phyloP scores from a whole-genome alignment of 2,113 vertebrate species.

The Tragelaphus imberbis region DNA sequence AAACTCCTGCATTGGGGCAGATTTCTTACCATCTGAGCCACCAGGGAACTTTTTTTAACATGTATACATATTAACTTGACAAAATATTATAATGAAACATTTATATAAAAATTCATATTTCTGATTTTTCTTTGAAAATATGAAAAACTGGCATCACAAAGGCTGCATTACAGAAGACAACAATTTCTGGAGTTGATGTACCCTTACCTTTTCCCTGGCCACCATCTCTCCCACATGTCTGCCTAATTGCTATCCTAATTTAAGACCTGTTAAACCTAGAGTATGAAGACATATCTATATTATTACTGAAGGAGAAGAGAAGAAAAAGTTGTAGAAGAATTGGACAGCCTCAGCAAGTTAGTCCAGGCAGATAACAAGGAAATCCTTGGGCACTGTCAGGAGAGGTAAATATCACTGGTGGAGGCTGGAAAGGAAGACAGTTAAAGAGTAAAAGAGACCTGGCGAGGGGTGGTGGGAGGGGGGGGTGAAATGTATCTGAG shows the following conservation, averaged over 20 bases:
- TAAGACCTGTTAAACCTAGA: background rate
- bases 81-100: background rate
- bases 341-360: background rate
- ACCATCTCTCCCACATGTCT: background rate
- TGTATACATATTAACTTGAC: background rate
- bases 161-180: background rate
- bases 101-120: background rate
- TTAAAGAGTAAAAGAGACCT: background rate
- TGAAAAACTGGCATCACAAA: background rate
- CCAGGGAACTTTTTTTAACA: background rate
- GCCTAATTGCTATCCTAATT: background rate
- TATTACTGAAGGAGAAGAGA: background rate
- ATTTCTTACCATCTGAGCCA: background rate
- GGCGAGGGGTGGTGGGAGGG: fast-evolving
- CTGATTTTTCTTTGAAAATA: slow-evolving; percentile 8
- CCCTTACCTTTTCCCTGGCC: background rate
- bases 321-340: background rate
- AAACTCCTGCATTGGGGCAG: background rate
- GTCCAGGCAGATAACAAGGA: background rate
- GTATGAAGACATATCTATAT: background rate
- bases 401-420: background rate
- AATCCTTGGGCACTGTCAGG: background rate
- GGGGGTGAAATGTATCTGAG: background rate
- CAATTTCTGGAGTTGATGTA: background rate
- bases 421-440: background rate